Evolutionary conservation across 1,140 invertebrate species (phyloP).

Genomic region (Brachionus paranguensis): DNA sequence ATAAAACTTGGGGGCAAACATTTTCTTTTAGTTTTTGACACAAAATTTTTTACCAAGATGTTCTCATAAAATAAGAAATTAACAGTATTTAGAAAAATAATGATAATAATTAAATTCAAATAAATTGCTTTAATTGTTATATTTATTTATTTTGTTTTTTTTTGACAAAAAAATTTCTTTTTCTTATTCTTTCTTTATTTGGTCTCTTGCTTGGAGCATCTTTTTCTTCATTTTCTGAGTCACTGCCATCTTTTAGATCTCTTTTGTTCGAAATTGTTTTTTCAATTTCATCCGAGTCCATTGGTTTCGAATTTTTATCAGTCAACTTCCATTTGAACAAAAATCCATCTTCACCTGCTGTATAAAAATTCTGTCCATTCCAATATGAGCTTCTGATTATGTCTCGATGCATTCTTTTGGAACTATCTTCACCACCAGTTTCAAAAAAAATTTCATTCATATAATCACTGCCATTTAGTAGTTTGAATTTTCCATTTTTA

Average conservation of each 20-base stretch:
- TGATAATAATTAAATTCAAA: too few species aligned
- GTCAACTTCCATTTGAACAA: conserved; percentile 34
- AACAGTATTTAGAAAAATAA: too few species aligned
- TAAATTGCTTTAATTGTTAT: not conserved
- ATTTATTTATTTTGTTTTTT: not conserved
- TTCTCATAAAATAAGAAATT: too few species aligned
- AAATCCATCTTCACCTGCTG: conserved; percentile 30
- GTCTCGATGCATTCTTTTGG: not conserved
- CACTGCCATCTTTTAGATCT: not conserved
- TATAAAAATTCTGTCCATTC: not conserved
- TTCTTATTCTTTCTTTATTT: not conserved
- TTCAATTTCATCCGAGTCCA: not conserved
- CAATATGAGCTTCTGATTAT: not conserved
- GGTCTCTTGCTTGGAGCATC: not conserved
- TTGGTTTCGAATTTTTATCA: not conserved
- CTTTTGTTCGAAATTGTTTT: not conserved
- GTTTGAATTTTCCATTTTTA: not conserved
- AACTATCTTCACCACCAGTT: not conserved
- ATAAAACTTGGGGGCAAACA: too few species aligned
- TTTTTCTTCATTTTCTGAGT: not conserved
- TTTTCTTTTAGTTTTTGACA: too few species aligned
- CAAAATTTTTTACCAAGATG: too few species aligned
- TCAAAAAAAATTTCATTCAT: not conserved
- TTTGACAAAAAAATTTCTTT: not conserved
- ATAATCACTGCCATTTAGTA: not conserved